Conservation (phyloP, 2,888 invertebrate genomes). For the Reticulitermes lucifugus region DNA sequence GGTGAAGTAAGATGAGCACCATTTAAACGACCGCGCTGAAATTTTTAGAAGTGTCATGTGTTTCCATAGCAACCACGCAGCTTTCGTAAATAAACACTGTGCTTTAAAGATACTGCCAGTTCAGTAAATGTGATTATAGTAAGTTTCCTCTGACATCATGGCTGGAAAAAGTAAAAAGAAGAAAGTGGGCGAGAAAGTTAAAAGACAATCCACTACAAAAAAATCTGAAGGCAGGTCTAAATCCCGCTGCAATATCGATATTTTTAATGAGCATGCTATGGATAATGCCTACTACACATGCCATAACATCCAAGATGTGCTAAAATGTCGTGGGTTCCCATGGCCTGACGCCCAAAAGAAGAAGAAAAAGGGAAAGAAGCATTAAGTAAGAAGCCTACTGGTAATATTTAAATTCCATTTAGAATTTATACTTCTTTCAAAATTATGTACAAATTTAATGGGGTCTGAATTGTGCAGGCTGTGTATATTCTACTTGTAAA, state of each 20-base stretch:
- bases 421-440: no score
- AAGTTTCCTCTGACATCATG: background rate
- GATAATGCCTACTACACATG: slow-evolving; percentile 94
- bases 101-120: no score
- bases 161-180: slow-evolving; percentile 45
- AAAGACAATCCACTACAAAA: slow-evolving; percentile 45
- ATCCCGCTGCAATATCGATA: slow-evolving; percentile 81
- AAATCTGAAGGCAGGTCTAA: slow-evolving; percentile 50
- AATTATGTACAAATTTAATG: no score
- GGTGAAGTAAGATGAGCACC: no score
- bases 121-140: no score
- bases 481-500: no score
- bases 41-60: no score
- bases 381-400: slow-evolving; percentile 59
- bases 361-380: slow-evolving; percentile 82
- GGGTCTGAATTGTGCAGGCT: no score
- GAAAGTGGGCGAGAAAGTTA: slow-evolving; percentile 42
- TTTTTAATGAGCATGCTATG: slow-evolving; percentile 91
- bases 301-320: slow-evolving; percentile 90
- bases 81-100: background rate
- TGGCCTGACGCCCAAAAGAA: slow-evolving; percentile 91
- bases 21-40: no score
- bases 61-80: slow-evolving; percentile 3
- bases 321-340: slow-evolving; percentile 87
- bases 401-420: no score